Percentiles rank a stretch among this genome's conserved stretches.
These are phyloP conservation scores for Lasius platythorax DNA, from an alignment of 2,888 invertebrate genomes.

Conservation along the genomic window DNA sequence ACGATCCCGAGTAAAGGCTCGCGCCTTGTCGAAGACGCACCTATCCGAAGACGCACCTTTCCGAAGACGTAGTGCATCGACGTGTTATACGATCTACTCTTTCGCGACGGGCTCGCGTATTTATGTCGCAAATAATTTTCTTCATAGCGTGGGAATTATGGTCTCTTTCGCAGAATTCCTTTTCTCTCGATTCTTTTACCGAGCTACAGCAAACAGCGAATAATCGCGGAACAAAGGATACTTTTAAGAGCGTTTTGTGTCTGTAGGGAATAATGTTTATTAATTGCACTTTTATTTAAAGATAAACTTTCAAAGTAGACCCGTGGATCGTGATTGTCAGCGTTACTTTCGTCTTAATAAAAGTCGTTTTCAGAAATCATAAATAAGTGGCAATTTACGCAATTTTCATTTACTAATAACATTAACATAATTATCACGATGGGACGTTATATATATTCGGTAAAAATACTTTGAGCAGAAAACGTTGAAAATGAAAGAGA, in stretches of 20 bases:
- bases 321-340: neutral
- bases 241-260: neutral
- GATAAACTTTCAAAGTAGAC: neutral
- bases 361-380: neutral
- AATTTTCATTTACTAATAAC: neutral
- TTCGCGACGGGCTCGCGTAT: neutral
- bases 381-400: neutral
- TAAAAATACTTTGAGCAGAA: neutral
- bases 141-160: neutral
- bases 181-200: neutral
- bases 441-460: neutral
- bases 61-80: slow-evolving; percentile 51
- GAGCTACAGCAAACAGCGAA: neutral
- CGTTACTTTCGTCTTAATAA: neutral
- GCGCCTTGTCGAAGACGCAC: slow-evolving; percentile 22
- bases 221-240: neutral
- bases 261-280: neutral
- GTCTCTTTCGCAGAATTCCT: neutral
- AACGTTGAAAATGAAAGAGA: neutral
- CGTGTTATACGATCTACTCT: neutral
- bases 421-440: neutral
- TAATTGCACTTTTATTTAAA: slow-evolving; percentile 4
- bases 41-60: slow-evolving; percentile 51
- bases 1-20: slow-evolving; percentile 65
- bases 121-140: slow-evolving; percentile 15